Evolutionary conservation across 2,888 invertebrate genomes (phyloP), one percentile per base, ranked within the genome.

Genomic region (Xiphydria camelus): DNA sequence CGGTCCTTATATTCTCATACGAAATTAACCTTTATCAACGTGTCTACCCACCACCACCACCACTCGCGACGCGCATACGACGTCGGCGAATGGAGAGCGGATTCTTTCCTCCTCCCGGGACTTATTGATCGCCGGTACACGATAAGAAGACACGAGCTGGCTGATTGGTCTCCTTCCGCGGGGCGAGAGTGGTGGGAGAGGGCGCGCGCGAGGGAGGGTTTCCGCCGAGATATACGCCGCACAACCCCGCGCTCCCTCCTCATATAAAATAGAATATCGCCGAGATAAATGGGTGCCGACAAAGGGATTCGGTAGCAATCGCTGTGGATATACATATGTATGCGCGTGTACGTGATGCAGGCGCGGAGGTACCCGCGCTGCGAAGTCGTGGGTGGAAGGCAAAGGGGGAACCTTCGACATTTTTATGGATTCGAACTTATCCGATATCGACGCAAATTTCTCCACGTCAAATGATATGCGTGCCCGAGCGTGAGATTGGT

Each of bases 21-120:
- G 72, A 77, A 76, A 77, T 77, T 77, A 77, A 77, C 76, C 76
- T 76, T 77, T 77, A 77, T 77, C 77, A 77, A 75, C 69, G 43
- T 61, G 55, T 60, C 52, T 57, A 55, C 51, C 57, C 48, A 34
- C 35, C 39, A 37, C 23, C 40, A 22, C 19, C 45, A 23, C 35
- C 25, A 25, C 41, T 21, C 20, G 10, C 37, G 40, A 31, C 5
- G 26, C 44, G 32, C 22, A 19, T 39, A 23, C 29, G 9, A 7
- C 14, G 53, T 57, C 63, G 57, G 61, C 66, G 64, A 68, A 66
- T 62, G 57, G 64, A 55, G 66, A 63, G 64, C 61, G 65, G 61
- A 69, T 68, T 69, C 66, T 68, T 69, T 66, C 62, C 64, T 66
- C 56, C 68, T 66, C 69, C 66, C 69, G 67, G 62, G 66, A 70